A percentile compares a stretch with the other conserved stretches of the same genome.
phyloP scores from a whole-genome alignment of 2,113 vertebrate species.

The Antechinus flavipes region DNA sequence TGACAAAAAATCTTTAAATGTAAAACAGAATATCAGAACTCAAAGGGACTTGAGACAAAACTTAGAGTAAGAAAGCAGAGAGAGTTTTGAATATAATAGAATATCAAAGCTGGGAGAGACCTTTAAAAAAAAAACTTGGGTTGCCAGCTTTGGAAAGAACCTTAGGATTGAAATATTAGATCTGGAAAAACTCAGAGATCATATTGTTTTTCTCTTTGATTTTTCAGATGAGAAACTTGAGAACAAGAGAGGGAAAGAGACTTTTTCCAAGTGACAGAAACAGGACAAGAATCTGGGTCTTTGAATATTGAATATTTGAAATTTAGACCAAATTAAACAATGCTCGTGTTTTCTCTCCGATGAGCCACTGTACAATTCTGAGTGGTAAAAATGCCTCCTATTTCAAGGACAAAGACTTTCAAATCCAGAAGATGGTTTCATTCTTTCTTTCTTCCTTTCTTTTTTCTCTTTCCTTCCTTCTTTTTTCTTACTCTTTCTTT shows the following conservation, averaged over 20 bases:
- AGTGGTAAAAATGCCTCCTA: slow-evolving; percentile 35
- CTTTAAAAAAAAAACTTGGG: not conserved
- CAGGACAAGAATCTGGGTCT: not conserved
- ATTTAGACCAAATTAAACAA: not conserved
- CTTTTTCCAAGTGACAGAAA: not conserved
- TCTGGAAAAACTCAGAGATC: not conserved
- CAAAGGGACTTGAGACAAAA: not conserved
- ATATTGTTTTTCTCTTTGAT: not conserved
- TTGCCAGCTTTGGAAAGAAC: no score
- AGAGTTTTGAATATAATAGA: not conserved
- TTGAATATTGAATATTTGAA: slow-evolving; percentile 27
- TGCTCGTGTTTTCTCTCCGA: not conserved
- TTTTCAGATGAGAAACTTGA: not conserved
- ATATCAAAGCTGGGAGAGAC: not conserved
- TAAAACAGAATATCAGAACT: not conserved
- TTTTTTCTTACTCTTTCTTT: not conserved
- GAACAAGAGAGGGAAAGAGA: not conserved
- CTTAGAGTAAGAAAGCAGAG: not conserved
- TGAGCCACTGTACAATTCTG: slow-evolving; percentile 1
- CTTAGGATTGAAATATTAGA: not conserved
- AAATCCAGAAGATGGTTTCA: not conserved
- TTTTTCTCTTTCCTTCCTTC: not conserved
- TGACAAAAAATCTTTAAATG: not conserved
- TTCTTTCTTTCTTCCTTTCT: no score
- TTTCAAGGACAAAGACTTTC: slow-evolving; percentile 3